Evolutionary conservation across 1,140 invertebrate genomes (phyloP).

Genomic region (Pogonognathellus flavescens): DNA sequence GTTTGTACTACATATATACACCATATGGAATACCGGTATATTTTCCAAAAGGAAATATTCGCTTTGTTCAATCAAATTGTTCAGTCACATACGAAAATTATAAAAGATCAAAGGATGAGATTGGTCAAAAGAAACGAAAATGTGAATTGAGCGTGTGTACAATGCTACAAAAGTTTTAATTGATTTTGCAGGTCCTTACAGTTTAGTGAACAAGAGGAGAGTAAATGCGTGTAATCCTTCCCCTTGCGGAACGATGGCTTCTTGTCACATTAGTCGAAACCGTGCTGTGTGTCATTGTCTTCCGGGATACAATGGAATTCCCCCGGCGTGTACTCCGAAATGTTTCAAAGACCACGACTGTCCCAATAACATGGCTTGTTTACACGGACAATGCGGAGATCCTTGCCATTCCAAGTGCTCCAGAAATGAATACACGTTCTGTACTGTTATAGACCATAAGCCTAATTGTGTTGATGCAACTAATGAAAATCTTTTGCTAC

Average conservation of each 20-base stretch:
- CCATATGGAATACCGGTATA: no score
- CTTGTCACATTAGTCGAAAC: constrained; percentile 64
- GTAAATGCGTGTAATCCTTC: constrained; percentile 60
- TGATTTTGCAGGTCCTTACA: constrained; percentile 61
- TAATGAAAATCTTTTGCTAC: constrained; percentile 64
- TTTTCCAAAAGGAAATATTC: background rate
- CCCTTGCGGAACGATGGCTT: constrained; percentile 66
- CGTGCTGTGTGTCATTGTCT: constrained; percentile 66
- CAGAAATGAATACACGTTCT: constrained; percentile 67
- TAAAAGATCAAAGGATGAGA: no score
- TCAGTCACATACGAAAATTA: no score
- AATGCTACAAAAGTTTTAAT: no score
- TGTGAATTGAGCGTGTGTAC: no score
- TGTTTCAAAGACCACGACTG: constrained; percentile 67
- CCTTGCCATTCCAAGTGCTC: constrained; percentile 66
- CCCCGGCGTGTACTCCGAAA: constrained; percentile 66
- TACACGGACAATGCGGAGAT: constrained; percentile 65
- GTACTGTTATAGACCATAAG: constrained; percentile 66
- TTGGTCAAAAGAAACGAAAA: no score
- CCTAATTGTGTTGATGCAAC: constrained; percentile 66
- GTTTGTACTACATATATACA: constrained; percentile 10
- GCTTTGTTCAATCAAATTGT: no score
- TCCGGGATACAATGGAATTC: constrained; percentile 65
- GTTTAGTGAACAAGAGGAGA: constrained; percentile 62
- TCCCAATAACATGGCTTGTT: constrained; percentile 64